These are phyloP conservation scores for Hyalella azteca DNA, from an alignment of 2,888 invertebrate species.

Conservation along the genomic window DNA sequence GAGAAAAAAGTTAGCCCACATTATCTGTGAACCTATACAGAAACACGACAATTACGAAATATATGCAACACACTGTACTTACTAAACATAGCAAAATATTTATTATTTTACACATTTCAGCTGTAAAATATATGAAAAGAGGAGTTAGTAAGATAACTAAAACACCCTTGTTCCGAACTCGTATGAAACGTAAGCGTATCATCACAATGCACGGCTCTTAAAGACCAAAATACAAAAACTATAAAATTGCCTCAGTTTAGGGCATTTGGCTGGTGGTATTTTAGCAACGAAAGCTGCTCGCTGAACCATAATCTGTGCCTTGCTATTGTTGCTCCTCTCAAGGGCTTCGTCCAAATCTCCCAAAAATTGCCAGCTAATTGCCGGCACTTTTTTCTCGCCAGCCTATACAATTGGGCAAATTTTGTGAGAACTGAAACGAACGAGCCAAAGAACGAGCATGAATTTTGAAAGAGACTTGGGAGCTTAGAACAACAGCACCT, in stretches of 20 bases:
- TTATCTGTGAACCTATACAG: too few relatives aligned
- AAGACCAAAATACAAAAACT: neutral
- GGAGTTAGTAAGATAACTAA: too few relatives aligned
- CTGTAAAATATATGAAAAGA: too few relatives aligned
- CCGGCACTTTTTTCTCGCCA: conserved; percentile 7
- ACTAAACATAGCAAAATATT: too few relatives aligned
- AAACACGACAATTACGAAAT: too few relatives aligned
- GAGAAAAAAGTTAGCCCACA: too few relatives aligned
- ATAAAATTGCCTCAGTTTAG: neutral
- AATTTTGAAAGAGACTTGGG: neutral
- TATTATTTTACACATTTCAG: too few relatives aligned
- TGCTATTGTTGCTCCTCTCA: conserved; percentile 23
- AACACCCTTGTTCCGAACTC: too few relatives aligned
- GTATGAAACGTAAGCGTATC: neutral
- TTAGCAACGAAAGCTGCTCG: neutral
- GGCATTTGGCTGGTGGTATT: neutral
- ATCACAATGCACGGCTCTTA: neutral
- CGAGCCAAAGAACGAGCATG: neutral
- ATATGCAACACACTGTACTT: too few relatives aligned
- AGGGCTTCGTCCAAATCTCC: conserved; percentile 11
- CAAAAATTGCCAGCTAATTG: conserved; percentile 20
- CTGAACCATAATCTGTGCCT: conserved; percentile 8
- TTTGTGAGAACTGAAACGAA: neutral
- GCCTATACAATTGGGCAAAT: neutral
- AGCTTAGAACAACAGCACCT: neutral